Base-by-base conservation (phyloP, 2,113 vertebrate species). In the Phodopus roborovskii region DNA sequence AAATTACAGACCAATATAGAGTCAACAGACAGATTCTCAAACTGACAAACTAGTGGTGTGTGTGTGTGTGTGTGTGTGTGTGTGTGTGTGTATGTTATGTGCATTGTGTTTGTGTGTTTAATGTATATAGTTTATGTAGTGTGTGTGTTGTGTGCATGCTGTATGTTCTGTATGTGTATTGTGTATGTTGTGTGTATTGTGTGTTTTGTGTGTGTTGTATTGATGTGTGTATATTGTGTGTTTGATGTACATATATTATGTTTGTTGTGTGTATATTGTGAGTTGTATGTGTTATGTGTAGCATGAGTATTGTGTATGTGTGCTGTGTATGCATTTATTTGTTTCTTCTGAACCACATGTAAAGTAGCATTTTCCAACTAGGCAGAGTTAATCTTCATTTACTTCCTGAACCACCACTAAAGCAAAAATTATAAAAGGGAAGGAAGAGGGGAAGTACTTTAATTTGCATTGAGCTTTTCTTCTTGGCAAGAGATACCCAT, bases 381-480 rank as follows among this genome's bases (percentile, higher is more conserved):
- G 58, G 73, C 70, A 90, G 74, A 95, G n/a, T 17, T 50, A 26
- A 95, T 82, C 6, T n/a, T 81, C 73, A 78, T 74, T 84, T 92
- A 79, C 17, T 66, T 42, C 70, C 16, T 11, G 7, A 7, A 28
- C n/a, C 22, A 28, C 24, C 70, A 24, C 36, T 28, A 19, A 94
- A 73, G 42, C 33, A 86, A 90, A 83, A 62, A 53, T 77, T 64
- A 62, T 86, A 56, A 88, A n/a, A 93, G 58, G 88, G 88, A 93
- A 97, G 53, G 70, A 91, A 96, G 95, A 90, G n/a, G 58, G 58
- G 73, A 81, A 92, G 26, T 60, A 90, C 62, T 96, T 85, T 96
- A 84, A 68, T 96, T 90, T 60, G 53, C 45, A 75, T 36, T 62
- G 90, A 82, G 60, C 73, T 73, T 24, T 81, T 94, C 53, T 64